Conservation (phyloP, 2,888 invertebrate genomes). For the Cataglyphis cursor region DNA sequence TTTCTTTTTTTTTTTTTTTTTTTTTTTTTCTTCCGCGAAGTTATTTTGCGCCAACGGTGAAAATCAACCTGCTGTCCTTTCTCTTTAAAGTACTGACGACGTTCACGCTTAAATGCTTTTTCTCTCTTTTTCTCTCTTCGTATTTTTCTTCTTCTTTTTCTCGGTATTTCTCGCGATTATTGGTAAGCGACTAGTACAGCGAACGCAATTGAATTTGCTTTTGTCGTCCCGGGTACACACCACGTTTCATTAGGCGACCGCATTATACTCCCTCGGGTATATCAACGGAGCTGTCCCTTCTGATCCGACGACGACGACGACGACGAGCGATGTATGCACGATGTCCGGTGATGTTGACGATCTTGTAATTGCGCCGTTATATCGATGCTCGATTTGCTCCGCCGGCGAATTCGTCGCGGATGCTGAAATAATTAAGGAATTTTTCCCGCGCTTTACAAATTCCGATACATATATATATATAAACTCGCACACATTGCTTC, state of each 20-base stretch:
- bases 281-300: conserved; percentile 42
- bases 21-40: neutral
- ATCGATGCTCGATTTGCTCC: conserved; percentile 47
- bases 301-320: conserved; percentile 47
- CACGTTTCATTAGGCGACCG: conserved; percentile 68
- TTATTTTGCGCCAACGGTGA: conserved; percentile 14
- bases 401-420: conserved; percentile 37
- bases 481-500: neutral
- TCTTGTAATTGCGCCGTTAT: conserved; percentile 63
- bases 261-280: conserved; percentile 66
- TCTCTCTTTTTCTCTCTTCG: neutral
- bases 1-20: neutral
- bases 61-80: conserved; percentile 28
- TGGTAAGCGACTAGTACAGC: neutral
- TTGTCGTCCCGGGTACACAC: conserved; percentile 65
- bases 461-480: neutral
- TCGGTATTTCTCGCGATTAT: conserved; percentile 14
- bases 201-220: conserved; percentile 69
- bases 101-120: neutral
- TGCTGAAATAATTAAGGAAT: conserved; percentile 19
- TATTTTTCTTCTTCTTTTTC: neutral
- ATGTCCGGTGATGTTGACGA: conserved; percentile 58
- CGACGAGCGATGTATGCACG: conserved; percentile 56
- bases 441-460: neutral
- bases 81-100: conserved; percentile 23